phyloP scores from a whole-genome alignment of 2,888 invertebrate species.

The Dryomyza anilis region DNA sequence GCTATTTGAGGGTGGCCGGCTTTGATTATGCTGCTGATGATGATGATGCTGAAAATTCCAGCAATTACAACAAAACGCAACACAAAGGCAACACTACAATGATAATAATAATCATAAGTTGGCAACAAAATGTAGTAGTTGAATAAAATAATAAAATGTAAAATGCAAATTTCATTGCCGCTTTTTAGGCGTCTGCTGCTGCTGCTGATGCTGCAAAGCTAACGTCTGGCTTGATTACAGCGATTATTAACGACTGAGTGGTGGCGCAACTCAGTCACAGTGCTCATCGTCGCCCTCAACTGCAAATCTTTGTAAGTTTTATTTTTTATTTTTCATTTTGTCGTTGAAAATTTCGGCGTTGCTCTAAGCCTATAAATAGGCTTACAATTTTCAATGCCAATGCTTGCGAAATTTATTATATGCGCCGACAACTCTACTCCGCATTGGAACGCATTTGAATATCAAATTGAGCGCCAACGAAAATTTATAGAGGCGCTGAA shows the following conservation, averaged over 20 bases:
- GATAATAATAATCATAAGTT: no score
- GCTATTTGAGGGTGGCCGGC: background rate
- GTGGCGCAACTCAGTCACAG: no score
- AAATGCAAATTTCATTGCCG: conserved; percentile 31
- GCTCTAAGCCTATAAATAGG: conserved; percentile 54
- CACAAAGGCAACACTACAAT: background rate
- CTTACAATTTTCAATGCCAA: conserved; percentile 58
- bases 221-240: conserved; percentile 4
- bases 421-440: conserved; percentile 10
- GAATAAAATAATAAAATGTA: conserved; percentile 9
- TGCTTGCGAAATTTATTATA: conserved; percentile 53
- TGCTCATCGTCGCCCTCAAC: no score
- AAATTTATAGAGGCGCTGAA: no score
- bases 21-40: background rate
- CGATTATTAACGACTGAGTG: background rate
- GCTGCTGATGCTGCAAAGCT: no score
- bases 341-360: conserved; percentile 29
- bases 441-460: conserved; percentile 32
- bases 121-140: no score
- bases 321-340: background rate
- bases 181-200: conserved; percentile 29
- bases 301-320: background rate
- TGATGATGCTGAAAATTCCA: background rate
- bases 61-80: background rate
- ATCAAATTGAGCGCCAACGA: conserved; percentile 28